Evolutionary conservation across 1,140 invertebrate genomes (phyloP), one percentile per base, ranked within the genome.

Genomic region (Drosophila santomea): DNA sequence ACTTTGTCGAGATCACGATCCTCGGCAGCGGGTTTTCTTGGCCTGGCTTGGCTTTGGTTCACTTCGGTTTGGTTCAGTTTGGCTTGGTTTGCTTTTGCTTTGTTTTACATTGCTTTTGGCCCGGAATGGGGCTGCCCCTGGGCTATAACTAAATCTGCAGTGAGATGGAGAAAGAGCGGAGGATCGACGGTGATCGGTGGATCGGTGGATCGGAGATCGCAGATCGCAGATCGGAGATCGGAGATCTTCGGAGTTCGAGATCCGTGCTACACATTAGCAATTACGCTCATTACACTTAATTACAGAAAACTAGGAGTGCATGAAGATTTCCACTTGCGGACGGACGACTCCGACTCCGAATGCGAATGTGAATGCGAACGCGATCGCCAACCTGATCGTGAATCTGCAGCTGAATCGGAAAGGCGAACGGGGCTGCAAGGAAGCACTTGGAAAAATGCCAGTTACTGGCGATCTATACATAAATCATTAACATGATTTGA

Each of bases 241-340:
- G 41, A 39, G 68, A 60, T 71, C 78, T 72, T 52, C 48, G 64
- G 72, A 62, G 74, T 69, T 75, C 57, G 72, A 67, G 74, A 78
- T 75, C 57, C 84, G 81, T 75, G 81, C 81, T 85, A 79, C 82
- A 89, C 90, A 91, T 91, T 91, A 90, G 90, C 90, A 91, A 91
- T 91, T 91, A 91, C 83, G 86, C 90, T 91, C 90, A 91, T 91
- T 91, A 91, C 79, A 91, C 80, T 91, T 91, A 91, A 91, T 91
- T 91, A 91, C 91, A 81, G 86, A 90, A 90, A 90, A 90, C 85
- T 90, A 90, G 85, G 86, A 90, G 85, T 85, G 85, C 85, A 90
- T 90, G 86, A 89, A 89, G 81, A 89, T 90, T 85, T 90, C 86
- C 85, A 90, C 73, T 66, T 81, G 80, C 67, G 71, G 78, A 78